A percentile compares a stretch with the other conserved stretches of the same genome.
phyloP scores from a whole-genome alignment of 2,113 vertebrate species.

The Hyaena hyaena region DNA sequence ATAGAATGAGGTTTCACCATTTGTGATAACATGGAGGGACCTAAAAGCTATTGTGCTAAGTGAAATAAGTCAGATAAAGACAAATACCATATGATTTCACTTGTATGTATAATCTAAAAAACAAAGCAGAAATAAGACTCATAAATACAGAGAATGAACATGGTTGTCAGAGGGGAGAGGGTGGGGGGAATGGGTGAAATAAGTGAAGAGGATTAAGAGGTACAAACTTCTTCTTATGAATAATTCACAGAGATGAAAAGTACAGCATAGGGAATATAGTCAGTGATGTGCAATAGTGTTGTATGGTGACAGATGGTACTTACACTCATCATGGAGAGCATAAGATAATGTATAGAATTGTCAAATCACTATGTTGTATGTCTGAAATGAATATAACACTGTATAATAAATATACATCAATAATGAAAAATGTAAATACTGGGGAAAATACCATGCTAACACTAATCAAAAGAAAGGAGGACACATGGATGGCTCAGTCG shows the following conservation, averaged over 20 bases:
- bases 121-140: background rate
- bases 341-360: background rate
- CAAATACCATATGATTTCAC: background rate
- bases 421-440: background rate
- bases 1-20: background rate
- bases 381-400: background rate
- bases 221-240: background rate
- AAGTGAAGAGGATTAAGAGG: background rate
- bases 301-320: background rate
- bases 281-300: background rate
- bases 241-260: background rate
- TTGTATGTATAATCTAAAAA: background rate
- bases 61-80: background rate
- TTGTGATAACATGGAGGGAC: background rate
- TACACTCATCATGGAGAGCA: background rate
- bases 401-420: background rate
- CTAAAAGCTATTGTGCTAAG: background rate
- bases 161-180: background rate
- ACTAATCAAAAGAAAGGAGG: background rate
- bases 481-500: too few relatives aligned
- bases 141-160: background rate
- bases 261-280: background rate
- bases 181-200: background rate
- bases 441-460: background rate
- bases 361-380: background rate